Conservation (phyloP, 2,797 vertebrate species). For the Morelia viridis region DNA sequence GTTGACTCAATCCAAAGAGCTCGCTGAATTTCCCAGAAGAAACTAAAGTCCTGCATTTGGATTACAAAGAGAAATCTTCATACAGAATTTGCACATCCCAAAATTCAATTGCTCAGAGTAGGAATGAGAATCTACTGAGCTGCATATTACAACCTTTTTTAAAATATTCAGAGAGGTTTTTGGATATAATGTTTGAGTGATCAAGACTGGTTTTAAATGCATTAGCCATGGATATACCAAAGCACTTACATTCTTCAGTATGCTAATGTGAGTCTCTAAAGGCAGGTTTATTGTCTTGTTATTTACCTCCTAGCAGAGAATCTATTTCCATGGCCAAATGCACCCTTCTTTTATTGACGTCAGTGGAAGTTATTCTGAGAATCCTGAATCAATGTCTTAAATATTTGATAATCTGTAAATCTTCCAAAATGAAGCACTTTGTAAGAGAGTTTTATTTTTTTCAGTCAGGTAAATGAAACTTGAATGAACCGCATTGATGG, state of each 20-base stretch:
- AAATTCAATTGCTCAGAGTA: not conserved
- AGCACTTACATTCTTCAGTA: not conserved
- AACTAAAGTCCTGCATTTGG: not conserved
- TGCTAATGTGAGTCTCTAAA: not conserved
- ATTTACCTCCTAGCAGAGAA: constrained; percentile 12
- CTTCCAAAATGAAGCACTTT: constrained; percentile 35
- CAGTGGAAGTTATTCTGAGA: constrained; percentile 16
- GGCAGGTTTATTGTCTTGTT: not conserved
- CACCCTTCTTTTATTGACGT: constrained; percentile 5
- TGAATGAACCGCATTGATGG: constrained; percentile 19
- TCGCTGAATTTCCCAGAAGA: not conserved
- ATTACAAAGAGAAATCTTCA: not conserved
- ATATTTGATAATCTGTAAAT: constrained; percentile 47
- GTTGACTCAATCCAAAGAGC: not conserved
- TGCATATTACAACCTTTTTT: not conserved
- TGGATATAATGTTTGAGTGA: not conserved
- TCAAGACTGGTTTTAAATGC: not conserved
- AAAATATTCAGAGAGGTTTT: not conserved
- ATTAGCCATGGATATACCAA: not conserved
- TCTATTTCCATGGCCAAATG: not conserved
- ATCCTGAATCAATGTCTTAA: constrained; percentile 26
- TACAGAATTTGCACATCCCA: not conserved
- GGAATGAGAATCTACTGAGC: not conserved
- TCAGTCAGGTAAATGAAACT: constrained; percentile 15
- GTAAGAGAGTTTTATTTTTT: constrained; percentile 19